Evolutionary conservation across 2,888 invertebrate genomes (phyloP).

Genomic region (Conops quadrifasciatus): DNA sequence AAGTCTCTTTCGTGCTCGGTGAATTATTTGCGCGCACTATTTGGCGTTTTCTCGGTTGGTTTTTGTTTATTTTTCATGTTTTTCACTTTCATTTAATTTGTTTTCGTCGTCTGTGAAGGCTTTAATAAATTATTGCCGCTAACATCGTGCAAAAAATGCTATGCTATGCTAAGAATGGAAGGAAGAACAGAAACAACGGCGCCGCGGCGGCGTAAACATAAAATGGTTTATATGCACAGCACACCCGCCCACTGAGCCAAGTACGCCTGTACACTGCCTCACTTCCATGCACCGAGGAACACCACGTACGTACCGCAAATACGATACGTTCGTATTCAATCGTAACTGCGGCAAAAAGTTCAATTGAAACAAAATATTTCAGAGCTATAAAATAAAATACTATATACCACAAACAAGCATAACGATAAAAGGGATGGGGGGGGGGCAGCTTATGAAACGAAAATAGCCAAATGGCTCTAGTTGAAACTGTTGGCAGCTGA

Average conservation of each 20-base stretch:
- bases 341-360: conserved; percentile 32
- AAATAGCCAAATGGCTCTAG: neutral
- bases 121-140: conserved; percentile 57
- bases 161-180: neutral
- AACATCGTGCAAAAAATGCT: conserved; percentile 10
- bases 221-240: conserved; percentile 10
- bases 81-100: conserved; percentile 57
- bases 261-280: too few species aligned
- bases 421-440: neutral
- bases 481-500: neutral
- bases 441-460: neutral
- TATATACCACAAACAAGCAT: neutral
- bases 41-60: conserved; percentile 12
- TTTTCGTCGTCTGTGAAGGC: conserved; percentile 46
- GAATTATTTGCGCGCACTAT: conserved; percentile 52
- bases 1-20: conserved; percentile 52
- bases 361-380: conserved; percentile 38
- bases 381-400: conserved; percentile 3
- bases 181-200: conserved; percentile 24
- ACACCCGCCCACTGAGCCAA: neutral
- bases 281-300: neutral
- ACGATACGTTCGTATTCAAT: neutral
- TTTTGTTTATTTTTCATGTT: conserved; percentile 24
- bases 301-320: neutral
- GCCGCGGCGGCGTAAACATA: conserved; percentile 9